phyloP scores from a whole-genome alignment of 35 echinoderm and acorn worm species.

The Apostichopus californicus region DNA sequence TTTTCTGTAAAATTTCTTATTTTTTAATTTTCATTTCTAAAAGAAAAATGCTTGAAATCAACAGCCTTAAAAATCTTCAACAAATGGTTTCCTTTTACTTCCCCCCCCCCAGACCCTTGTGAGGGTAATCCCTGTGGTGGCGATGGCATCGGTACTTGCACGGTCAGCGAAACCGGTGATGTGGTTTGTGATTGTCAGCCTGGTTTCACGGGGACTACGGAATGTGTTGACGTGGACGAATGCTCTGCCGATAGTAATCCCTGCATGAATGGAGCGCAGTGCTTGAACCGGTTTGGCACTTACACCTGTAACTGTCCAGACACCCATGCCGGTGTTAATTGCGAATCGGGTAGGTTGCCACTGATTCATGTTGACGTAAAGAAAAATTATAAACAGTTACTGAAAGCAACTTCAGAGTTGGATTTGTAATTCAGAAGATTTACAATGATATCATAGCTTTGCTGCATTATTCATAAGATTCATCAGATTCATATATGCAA shows the following conservation, averaged over 20 bases:
- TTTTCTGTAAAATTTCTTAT: background rate
- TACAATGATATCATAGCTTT: too few species aligned
- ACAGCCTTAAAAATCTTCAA: too few species aligned
- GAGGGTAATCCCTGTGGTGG: conserved; percentile 2
- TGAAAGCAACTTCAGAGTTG: too few species aligned
- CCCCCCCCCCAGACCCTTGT: conserved; percentile 30
- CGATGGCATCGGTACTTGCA: background rate
- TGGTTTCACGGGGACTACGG: background rate
- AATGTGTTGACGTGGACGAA: conserved; percentile 17
- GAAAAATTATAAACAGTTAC: too few species aligned
- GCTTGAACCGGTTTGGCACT: background rate
- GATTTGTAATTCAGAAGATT: too few species aligned
- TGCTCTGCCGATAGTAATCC: background rate
- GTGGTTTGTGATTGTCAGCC: background rate
- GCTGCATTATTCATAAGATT: too few species aligned
- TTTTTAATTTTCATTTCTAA: too few species aligned
- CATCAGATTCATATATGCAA: too few species aligned
- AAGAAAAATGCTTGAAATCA: too few species aligned
- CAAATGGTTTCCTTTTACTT: background rate
- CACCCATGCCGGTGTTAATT: background rate
- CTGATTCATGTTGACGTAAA: background rate
- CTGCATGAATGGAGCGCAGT: background rate
- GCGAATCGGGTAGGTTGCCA: background rate
- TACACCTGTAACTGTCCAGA: conserved; percentile 20
- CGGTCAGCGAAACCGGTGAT: background rate